These are phyloP conservation scores for Mus spretus DNA, from an alignment of 2,797 vertebrate species.

Conservation along the genomic window DNA sequence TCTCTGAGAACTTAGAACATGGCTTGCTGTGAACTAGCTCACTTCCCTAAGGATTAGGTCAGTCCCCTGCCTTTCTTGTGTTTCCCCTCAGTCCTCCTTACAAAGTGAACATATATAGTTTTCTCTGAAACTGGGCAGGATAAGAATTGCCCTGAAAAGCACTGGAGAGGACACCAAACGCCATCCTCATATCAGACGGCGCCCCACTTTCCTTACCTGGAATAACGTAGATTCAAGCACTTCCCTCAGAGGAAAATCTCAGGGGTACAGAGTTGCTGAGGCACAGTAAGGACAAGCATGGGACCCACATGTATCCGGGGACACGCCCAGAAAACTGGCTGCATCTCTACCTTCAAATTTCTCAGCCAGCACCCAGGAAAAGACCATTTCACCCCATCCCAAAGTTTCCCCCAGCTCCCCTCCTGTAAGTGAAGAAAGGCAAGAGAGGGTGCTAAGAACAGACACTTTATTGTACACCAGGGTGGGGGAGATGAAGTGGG, in stretches of 20 bases:
- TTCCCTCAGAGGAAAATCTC: neutral
- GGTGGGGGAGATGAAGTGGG: neutral
- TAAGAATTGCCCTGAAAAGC: neutral
- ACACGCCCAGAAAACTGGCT: neutral
- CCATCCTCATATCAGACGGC: neutral
- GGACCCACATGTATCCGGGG: neutral
- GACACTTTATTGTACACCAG: slow-evolving; percentile 83
- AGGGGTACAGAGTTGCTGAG: neutral
- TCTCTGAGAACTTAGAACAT: neutral
- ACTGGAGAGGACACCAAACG: neutral
- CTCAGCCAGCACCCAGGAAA: neutral
- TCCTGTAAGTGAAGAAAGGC: slow-evolving; percentile 37
- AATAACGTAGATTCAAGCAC: neutral
- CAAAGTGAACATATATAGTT: neutral
- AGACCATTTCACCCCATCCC: neutral
- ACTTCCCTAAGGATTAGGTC: too few species aligned
- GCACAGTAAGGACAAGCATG: neutral
- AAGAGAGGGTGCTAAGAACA: slow-evolving; percentile 76
- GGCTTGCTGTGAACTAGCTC: neutral
- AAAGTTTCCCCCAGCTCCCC: neutral
- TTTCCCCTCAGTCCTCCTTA: neutral
- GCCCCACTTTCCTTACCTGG: neutral
- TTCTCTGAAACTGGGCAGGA: neutral
- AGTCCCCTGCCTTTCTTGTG: neutral
- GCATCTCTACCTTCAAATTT: neutral